phyloP scores from a whole-genome alignment of 2,888 invertebrate species.

The Lacanobia oleracea region DNA sequence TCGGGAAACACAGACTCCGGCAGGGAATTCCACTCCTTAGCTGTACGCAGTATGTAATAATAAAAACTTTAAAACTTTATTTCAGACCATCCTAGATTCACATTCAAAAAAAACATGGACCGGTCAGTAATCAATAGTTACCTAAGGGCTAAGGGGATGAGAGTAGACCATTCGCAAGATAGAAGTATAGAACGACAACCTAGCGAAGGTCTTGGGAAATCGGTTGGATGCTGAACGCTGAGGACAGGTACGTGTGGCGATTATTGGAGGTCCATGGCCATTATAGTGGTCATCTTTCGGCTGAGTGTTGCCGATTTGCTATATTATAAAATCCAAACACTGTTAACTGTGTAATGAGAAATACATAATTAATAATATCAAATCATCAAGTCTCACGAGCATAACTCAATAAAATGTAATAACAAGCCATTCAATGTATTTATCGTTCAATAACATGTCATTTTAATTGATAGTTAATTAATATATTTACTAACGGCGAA shows the following conservation, averaged over 20 bases:
- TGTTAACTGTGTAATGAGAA: background rate
- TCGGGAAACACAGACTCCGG: too few relatives aligned
- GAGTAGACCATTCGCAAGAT: background rate
- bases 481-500: background rate
- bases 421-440: conserved; percentile 31
- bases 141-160: background rate
- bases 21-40: too few relatives aligned
- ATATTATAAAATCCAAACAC: background rate
- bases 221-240: background rate
- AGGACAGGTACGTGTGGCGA: background rate
- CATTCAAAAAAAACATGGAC: too few relatives aligned
- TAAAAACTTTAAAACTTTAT: too few relatives aligned
- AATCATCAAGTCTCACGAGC: background rate
- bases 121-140: too few relatives aligned
- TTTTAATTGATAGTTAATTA: conserved; percentile 25
- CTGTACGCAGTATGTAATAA: too few relatives aligned
- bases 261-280: background rate
- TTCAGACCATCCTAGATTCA: too few relatives aligned
- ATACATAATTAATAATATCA: background rate
- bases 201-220: background rate
- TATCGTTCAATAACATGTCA: conserved; percentile 27
- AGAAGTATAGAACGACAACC: background rate
- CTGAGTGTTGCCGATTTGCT: background rate
- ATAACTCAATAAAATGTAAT: conserved; percentile 32
- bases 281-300: background rate